These are phyloP conservation scores for Calameuta idolon DNA, from an alignment of 2,888 invertebrate species.

Conservation along the genomic window DNA sequence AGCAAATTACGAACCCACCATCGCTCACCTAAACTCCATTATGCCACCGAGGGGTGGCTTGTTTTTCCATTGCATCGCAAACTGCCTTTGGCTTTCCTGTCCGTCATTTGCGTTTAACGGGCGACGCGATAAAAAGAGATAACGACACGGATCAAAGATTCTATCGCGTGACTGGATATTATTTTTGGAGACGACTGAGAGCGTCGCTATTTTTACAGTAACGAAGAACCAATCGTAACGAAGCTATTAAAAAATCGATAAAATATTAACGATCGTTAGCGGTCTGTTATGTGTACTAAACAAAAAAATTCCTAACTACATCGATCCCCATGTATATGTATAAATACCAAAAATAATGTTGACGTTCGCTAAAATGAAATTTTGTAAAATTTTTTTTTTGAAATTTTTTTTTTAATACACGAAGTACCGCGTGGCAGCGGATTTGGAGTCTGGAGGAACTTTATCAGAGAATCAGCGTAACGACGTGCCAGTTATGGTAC, in stretches of 20 bases:
- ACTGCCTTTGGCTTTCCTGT: neutral
- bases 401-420: too few relatives aligned
- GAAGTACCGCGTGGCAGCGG: too few relatives aligned
- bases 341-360: too few relatives aligned
- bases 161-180: neutral
- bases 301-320: neutral
- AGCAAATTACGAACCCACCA: constrained; percentile 5
- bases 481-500: neutral
- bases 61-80: constrained; percentile 1
- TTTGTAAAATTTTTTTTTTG: too few relatives aligned
- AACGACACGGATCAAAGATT: neutral
- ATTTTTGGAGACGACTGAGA: neutral
- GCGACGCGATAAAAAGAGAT: neutral
- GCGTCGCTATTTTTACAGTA: neutral
- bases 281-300: neutral
- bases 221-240: neutral
- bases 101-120: neutral
- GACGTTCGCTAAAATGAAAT: too few relatives aligned
- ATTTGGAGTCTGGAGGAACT: too few relatives aligned
- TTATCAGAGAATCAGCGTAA: neutral
- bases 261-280: neutral
- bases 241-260: neutral
- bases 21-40: constrained; percentile 8
- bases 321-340: too few relatives aligned
- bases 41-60: neutral